Evolutionary conservation across 1,140 invertebrate species (phyloP).

Genomic region (Drosophila serrata): DNA sequence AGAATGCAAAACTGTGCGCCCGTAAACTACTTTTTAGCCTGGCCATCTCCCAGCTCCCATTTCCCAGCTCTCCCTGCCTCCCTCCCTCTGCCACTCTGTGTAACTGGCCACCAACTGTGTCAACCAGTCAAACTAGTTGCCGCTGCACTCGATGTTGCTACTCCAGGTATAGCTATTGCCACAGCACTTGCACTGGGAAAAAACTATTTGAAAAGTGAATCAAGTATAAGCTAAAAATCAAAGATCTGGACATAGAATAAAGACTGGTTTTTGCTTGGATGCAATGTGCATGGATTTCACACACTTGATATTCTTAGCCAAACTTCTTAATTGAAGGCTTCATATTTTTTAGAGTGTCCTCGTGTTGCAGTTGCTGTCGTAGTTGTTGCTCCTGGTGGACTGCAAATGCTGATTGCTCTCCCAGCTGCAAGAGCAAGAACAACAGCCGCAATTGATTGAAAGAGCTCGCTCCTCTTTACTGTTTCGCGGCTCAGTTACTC

Average conservation of each 20-base stretch:
- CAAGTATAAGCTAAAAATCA: not conserved
- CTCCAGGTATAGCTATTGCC: constrained; percentile 5
- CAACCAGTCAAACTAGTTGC: constrained; percentile 78
- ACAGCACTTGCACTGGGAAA: constrained; percentile 2
- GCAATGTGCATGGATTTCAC: not conserved
- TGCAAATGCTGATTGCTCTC: constrained; percentile 71
- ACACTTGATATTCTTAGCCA: not conserved
- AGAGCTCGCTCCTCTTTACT: constrained; percentile 49
- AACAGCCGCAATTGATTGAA: constrained; percentile 69
- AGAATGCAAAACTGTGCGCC: constrained; percentile 60
- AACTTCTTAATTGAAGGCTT: too few species aligned
- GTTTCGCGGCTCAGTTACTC: constrained; percentile 59
- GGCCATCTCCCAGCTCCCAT: constrained; percentile 11
- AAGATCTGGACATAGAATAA: not conserved
- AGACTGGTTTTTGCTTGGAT: too few species aligned
- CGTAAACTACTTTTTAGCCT: constrained; percentile 67
- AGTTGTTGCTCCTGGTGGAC: constrained; percentile 52
- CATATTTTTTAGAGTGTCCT: not conserved
- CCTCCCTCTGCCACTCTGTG: constrained; percentile 4
- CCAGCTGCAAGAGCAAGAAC: constrained; percentile 58
- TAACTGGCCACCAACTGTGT: constrained; percentile 72
- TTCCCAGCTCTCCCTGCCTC: not conserved
- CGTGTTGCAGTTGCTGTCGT: constrained; percentile 1
- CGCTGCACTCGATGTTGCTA: constrained; percentile 41
- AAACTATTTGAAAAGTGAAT: not conserved